These are phyloP conservation scores for Tamias sibiricus DNA, from an alignment of 2,113 vertebrate genomes.

Conservation along the genomic window DNA sequence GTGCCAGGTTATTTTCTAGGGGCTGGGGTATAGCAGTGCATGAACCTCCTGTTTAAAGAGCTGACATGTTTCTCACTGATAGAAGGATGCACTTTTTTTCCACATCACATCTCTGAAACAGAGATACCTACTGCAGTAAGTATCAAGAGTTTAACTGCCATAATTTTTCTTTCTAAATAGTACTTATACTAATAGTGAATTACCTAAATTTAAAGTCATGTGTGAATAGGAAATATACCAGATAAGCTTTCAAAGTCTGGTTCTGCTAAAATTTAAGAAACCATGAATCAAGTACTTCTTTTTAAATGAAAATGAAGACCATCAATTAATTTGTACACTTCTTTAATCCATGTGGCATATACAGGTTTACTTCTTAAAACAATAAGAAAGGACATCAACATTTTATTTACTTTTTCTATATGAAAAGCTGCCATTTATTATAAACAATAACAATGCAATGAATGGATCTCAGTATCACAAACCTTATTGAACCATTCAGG, in stretches of 20 bases:
- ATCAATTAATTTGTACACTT: neutral
- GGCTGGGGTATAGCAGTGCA: accelerated
- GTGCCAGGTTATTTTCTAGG: neutral
- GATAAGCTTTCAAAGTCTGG: neutral
- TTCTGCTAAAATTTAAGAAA: constrained; percentile 39
- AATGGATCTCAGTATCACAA: constrained; percentile 67
- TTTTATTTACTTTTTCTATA: neutral
- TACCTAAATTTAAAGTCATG: neutral
- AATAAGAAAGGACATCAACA: neutral
- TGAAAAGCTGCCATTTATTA: neutral
- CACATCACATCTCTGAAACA: constrained; percentile 3
- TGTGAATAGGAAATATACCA: neutral
- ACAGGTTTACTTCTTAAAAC: constrained; percentile 10
- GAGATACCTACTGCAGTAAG: neutral
- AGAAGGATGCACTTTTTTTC: neutral
- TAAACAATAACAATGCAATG: neutral
- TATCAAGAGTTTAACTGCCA: neutral
- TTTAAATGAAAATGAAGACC: constrained; percentile 17
- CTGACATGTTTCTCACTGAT: neutral
- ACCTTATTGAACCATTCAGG: constrained; percentile 97
- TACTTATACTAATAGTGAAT: neutral
- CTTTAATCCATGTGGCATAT: neutral
- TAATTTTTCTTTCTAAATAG: neutral
- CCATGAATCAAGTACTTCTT: neutral
- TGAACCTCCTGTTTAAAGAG: neutral